These are phyloP conservation scores for Macroramphosus scolopax DNA, from an alignment of 2,797 vertebrate species.

Conservation along the genomic window DNA sequence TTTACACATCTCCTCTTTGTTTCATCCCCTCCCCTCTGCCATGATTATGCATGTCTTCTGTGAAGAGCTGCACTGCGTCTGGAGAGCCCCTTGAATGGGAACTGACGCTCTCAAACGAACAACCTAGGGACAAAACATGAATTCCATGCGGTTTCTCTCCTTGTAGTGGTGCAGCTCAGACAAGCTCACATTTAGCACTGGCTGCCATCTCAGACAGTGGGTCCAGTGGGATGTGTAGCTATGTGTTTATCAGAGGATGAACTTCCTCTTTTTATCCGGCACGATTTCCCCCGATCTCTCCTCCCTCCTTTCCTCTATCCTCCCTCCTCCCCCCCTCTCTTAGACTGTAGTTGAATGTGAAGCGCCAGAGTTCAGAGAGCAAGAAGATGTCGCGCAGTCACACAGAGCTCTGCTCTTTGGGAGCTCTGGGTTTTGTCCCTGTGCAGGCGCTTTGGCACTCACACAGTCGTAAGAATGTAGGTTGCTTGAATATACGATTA, in stretches of 20 bases:
- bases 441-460: slow-evolving; percentile 52
- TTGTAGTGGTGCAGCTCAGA: slow-evolving; percentile 78
- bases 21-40: slow-evolving; percentile 65
- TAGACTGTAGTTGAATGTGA: slow-evolving; percentile 67
- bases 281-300: slow-evolving; percentile 18
- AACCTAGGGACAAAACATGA: slow-evolving; percentile 83
- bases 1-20: slow-evolving; percentile 74
- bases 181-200: slow-evolving; percentile 74
- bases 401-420: slow-evolving; percentile 48
- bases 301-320: slow-evolving; percentile 34
- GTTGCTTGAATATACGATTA: slow-evolving; percentile 33
- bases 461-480: slow-evolving; percentile 33
- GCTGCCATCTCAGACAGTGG: slow-evolving; percentile 71
- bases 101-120: slow-evolving; percentile 77
- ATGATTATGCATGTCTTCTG: slow-evolving; percentile 76
- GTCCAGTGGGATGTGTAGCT: slow-evolving; percentile 81
- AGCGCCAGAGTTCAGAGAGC: slow-evolving; percentile 69
- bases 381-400: slow-evolving; percentile 39
- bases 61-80: slow-evolving; percentile 74
- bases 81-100: slow-evolving; percentile 74
- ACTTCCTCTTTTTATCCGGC: slow-evolving; percentile 71
- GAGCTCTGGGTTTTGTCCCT: slow-evolving; percentile 48
- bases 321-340: slow-evolving; percentile 34
- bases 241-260: slow-evolving; percentile 83
- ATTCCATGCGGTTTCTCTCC: slow-evolving; percentile 65